Conservation (phyloP, 1,140 invertebrate genomes). For the Monochamus saltuarius region DNA sequence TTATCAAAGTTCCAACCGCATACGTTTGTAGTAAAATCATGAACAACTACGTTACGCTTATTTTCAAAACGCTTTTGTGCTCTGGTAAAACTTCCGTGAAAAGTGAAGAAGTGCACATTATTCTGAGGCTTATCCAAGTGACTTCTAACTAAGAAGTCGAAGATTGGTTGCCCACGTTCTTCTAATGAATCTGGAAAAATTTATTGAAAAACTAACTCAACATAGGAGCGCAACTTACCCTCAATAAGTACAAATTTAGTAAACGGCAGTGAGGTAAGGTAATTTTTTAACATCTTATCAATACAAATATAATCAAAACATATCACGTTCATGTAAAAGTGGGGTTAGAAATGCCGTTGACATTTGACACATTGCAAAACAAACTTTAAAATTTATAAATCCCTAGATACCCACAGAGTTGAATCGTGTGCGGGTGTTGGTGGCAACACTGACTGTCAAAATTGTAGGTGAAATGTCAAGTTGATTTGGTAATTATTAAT, state of each 20-base stretch:
- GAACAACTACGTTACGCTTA: conserved; percentile 24
- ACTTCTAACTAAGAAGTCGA: conserved; percentile 35
- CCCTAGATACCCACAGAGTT: too few species aligned
- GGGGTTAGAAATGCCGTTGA: too few species aligned
- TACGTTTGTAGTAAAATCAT: conserved; percentile 37
- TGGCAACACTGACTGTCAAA: background rate
- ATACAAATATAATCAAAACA: too few species aligned
- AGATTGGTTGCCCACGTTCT: conserved; percentile 34
- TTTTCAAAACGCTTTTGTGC: conserved; percentile 15
- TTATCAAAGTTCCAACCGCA: conserved; percentile 19
- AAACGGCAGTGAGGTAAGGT: conserved; percentile 37
- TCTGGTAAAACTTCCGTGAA: conserved; percentile 37
- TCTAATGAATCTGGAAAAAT: conserved; percentile 42
- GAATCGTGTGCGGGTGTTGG: conserved; percentile 4
- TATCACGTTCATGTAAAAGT: too few species aligned
- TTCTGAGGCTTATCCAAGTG: conserved; percentile 27
- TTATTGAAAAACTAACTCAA: conserved; percentile 11
- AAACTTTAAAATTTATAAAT: too few species aligned
- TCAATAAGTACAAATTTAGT: conserved; percentile 46
- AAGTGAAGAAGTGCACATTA: conserved; percentile 42
- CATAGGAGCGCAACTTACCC: conserved; percentile 24
- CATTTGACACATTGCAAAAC: too few species aligned
- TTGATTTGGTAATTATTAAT: conserved; percentile 7
- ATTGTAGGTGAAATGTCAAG: conserved; percentile 6
- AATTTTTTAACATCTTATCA: conserved; percentile 41